Evolutionary conservation across 2,888 invertebrate genomes (phyloP), one percentile per base, ranked within the genome.

Genomic region (Scaptomyza polygonia): DNA sequence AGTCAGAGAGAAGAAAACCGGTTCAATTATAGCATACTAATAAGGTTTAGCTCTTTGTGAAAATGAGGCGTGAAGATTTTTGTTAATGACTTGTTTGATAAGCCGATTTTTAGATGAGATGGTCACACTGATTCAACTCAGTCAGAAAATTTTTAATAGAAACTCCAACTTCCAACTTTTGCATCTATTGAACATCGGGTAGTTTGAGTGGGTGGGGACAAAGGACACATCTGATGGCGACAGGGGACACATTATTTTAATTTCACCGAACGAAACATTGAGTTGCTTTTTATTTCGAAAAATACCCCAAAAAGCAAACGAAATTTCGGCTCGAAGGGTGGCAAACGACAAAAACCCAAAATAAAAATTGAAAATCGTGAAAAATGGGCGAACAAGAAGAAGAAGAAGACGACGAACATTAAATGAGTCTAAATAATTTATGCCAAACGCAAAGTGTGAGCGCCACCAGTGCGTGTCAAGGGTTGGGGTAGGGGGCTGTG

Each of bases 211-310:
- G n/a, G n/a, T n/a, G n/a, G 42, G 45, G 16, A 3, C 3, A 27
- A 5, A 7, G 45, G 52, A 63, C 71, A 67, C 77, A 77, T 88
- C 90, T 90, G 90, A 72, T 75, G 76, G 79, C 89, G 88, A 90
- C 90, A 89, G 76, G 90, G 90, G 90, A 90, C 89, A 90, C 90
- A 90, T 90, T 90, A 88, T 89, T 90, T 86, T 81, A 83, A 87
- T 85, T 89, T 90, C 78, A 66, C 48, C 63, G 9, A 65, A 45
- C 59, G 78, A 57, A 59, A 66, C 25, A 84, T 81, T 69, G 72
- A 44, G 34, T 67, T 68, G 61, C 64, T 73, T 85, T 77, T 79
- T 77, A 21, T 63, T n/a, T 36, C 52, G 34, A 74, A 85, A 80
- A 77, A 67, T 62, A 65, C 72, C 77, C 70, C 68, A 81, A 77